Base-by-base conservation (phyloP, 2,113 vertebrate species). In the Varanus salvator region DNA sequence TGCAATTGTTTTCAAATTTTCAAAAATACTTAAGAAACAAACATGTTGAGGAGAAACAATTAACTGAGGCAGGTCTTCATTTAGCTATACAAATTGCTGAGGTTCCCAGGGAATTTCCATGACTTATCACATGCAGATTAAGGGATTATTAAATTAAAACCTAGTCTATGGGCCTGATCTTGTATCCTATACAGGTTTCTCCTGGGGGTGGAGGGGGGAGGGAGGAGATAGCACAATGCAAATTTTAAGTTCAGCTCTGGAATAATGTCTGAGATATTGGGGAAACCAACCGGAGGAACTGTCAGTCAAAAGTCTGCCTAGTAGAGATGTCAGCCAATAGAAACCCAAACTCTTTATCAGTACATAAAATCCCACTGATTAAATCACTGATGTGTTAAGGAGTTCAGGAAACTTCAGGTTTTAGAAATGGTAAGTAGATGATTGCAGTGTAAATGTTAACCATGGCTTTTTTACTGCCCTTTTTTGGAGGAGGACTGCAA, bases 381-480 rank as follows among this genome's bases (percentile, higher is more conserved):
- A 89, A 95, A 12, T 1, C 1, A 15, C 21, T 81, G 34, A 92
- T 50, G 3, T 81, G 85, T 74, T 90, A 83, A 89, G 69, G 71
- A 91, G 89, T 8, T 44, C 89, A 89, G 86, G 50, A 87, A 94
- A 94, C 93, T 93, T 92, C 93, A 92, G 93, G 89, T 92, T 93
- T 93, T 76, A 12, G 21, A 90, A 92, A 92, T 91, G 91, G 94
- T 95, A 92, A 44, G 93, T 91, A 93, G 96, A 94, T 92, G 92
- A 80, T 91, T 71, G 75, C 57, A 96, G 94, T 85, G 86, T 44
- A 44, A 44, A 44, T 89, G 93, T 93, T 92, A 92, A 92, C 93
- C 93, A 95, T 94, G 96, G 96, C 95, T 97, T 64, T 96, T 95
- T 94, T 90, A 90, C 80, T 90, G 88, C 91, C 93, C 34, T 95